Conservation (phyloP, 2,797 vertebrate genomes). For the Rhabdomys pumilio region DNA sequence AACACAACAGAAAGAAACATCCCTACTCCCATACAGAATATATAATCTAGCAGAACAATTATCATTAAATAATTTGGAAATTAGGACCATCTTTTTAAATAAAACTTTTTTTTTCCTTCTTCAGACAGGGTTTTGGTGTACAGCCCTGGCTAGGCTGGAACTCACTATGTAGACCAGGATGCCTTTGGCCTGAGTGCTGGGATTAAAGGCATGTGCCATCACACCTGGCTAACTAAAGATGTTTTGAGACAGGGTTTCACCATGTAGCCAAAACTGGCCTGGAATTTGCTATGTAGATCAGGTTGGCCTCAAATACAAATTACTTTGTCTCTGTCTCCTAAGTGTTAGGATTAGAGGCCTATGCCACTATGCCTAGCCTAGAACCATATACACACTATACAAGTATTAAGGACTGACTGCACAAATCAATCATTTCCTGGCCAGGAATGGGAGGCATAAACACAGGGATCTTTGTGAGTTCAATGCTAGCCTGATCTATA, state of each 20-base stretch:
- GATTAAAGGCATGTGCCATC: background rate
- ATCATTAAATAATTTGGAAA: background rate
- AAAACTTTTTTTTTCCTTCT: background rate
- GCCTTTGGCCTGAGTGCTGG: background rate
- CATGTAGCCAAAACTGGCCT: background rate
- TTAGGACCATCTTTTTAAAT: background rate
- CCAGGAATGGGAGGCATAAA: background rate
- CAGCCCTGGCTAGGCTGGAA: background rate
- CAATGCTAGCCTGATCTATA: background rate
- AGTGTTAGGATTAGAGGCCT: background rate
- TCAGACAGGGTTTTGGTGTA: background rate
- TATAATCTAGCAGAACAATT: background rate
- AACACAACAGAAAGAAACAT: background rate
- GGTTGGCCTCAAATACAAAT: background rate
- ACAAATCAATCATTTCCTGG: background rate
- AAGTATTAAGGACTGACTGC: background rate
- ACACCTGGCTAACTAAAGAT: background rate
- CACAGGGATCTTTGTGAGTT: background rate
- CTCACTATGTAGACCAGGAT: background rate
- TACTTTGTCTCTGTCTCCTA: background rate
- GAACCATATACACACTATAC: background rate
- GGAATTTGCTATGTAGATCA: background rate
- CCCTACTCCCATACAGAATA: background rate
- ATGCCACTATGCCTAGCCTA: background rate
- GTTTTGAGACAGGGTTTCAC: background rate